phyloP scores from a whole-genome alignment of 2,113 vertebrate genomes.

The Hemiscyllium ocellatum region DNA sequence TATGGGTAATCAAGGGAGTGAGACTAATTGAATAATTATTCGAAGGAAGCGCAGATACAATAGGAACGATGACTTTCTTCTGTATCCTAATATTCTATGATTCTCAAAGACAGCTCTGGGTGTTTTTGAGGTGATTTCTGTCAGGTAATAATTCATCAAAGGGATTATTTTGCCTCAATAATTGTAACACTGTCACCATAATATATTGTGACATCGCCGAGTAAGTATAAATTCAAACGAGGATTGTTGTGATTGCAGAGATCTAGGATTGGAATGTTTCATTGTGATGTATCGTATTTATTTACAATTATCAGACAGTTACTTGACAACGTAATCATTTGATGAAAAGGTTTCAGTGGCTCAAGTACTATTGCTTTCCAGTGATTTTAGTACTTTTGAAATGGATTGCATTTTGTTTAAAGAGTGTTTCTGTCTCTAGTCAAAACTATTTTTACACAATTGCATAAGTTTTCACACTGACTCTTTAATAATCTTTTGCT shows the following conservation, averaged over 20 bases:
- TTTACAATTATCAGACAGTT: constrained; percentile 25
- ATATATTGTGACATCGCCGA: background rate
- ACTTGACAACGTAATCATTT: background rate
- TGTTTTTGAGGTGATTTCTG: background rate
- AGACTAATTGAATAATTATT: background rate
- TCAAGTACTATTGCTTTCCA: background rate
- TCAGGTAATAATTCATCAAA: background rate
- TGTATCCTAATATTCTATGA: background rate
- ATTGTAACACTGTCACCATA: background rate
- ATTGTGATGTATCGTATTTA: constrained; percentile 23
- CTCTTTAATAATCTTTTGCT: background rate
- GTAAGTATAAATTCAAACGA: constrained; percentile 1
- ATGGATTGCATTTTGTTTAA: background rate
- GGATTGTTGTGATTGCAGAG: background rate
- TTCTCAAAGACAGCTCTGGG: background rate
- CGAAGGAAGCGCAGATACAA: background rate
- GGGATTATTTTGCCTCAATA: constrained; percentile 1
- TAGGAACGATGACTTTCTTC: background rate
- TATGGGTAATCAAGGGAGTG: background rate
- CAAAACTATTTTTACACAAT: background rate
- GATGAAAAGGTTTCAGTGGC: background rate
- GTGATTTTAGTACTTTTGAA: background rate
- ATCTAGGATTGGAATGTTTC: background rate
- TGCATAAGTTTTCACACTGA: background rate
- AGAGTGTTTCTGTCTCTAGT: background rate